Base-by-base conservation (phyloP, 2,888 invertebrate genomes). In the Caenorhabditis angaria region DNA sequence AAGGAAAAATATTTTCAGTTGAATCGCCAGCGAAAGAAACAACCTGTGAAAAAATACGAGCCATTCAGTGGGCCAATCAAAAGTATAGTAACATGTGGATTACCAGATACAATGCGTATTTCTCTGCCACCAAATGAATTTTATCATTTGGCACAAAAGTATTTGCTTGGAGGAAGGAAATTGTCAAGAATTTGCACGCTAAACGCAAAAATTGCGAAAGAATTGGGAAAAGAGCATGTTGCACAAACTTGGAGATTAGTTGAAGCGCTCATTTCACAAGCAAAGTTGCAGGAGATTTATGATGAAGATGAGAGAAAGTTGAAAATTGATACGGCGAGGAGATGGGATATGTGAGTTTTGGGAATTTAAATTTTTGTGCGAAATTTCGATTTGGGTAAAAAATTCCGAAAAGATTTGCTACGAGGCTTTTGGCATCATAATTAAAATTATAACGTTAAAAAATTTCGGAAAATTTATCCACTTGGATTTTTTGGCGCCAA, bases 181-280 rank as follows among this genome's bases (percentile, higher is more conserved):
- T 32, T 68, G 25, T 25, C 47, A 1, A 48, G 63, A 29, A 28
- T 73, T 22, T 69, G 68, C 28, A 48, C 28, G 1, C 48, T 50
- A 29, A 79, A 79, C 47, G 71, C 78, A 2, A 70, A 66, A 53
- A 51, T 75, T 22, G 74, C 78, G 8, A 50, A 65, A 12, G 57
- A 65, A 27, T 32, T 50, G 27, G 70, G 69, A 27, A 51, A 67
- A 20, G 65, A 65, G 18, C 67, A 70, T 22, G 71, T 68, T 24
- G 67, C 68, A 10, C 71, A 71, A 25, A 76, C 76, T 12, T 76
- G 76, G 76, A 32, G 68, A 57, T 60, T 76, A 4, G 71, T 71
- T 12, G 76, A 71, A 48, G 68, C 65, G 14, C 60, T 76, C 5
- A 60, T 63, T 56, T 53, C 53, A 14, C 70, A 73, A 25, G 67